phyloP scores from a whole-genome alignment of 2,113 vertebrate genomes.

The Aptenodytes patagonicus region DNA sequence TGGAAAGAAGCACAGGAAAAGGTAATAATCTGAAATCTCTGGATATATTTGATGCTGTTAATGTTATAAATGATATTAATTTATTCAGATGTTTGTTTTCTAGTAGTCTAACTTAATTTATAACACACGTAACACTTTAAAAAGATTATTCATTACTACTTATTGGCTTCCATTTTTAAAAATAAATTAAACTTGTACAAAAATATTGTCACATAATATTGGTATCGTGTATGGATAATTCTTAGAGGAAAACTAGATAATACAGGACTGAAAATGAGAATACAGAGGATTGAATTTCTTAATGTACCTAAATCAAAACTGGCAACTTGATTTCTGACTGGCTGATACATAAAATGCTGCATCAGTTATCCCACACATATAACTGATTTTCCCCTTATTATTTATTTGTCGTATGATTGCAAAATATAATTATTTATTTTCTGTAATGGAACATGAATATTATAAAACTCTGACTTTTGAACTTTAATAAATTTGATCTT shows the following conservation, averaged over 20 bases:
- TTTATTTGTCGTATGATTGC: not conserved
- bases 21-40: conserved; percentile 76
- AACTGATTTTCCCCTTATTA: not conserved
- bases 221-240: not conserved
- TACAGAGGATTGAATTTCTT: not conserved
- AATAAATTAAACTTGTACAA: not conserved
- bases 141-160: not conserved
- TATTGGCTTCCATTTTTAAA: not conserved
- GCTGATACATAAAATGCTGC: not conserved
- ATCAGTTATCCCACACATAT: not conserved
- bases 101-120: not conserved
- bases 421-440: not conserved
- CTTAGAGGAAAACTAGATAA: not conserved
- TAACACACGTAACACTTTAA: not conserved
- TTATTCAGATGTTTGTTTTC: not conserved
- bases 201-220: not conserved
- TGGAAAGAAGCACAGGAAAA: conserved; percentile 97
- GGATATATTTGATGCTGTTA: not conserved
- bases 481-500: not conserved
- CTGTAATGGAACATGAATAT: not conserved
- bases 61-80: not conserved
- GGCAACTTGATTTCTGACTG: not conserved
- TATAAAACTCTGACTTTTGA: not conserved
- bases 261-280: not conserved
- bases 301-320: not conserved